Conservation (phyloP, 2,888 invertebrate species). For the Orthonevra nobilis region DNA sequence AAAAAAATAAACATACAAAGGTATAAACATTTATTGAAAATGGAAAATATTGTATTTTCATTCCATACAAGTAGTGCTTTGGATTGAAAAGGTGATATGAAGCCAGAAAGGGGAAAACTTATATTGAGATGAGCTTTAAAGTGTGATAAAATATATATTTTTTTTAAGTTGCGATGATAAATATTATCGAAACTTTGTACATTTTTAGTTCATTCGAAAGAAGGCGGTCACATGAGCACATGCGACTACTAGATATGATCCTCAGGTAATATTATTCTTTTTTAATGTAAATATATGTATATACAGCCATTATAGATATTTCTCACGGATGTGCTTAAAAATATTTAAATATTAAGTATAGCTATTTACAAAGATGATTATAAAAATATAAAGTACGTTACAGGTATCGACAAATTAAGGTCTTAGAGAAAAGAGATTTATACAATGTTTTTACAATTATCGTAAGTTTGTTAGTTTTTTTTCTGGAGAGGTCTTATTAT, state of each 20-base stretch:
- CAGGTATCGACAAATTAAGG: conserved; percentile 40
- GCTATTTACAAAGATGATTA: background rate
- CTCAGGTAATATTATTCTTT: too few relatives aligned
- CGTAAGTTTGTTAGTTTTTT: too few relatives aligned
- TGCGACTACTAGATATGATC: too few relatives aligned
- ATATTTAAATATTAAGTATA: too few relatives aligned
- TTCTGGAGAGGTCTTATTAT: too few relatives aligned
- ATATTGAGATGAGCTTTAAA: conserved; percentile 25
- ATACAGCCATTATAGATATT: conserved; percentile 16
- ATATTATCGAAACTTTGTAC: background rate
- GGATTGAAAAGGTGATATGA: too few relatives aligned
- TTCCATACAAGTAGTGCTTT: too few relatives aligned
- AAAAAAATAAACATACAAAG: background rate
- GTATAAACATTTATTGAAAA: too few relatives aligned
- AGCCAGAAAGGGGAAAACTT: too few relatives aligned
- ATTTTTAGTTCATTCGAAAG: background rate
- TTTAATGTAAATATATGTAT: too few relatives aligned
- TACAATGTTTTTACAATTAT: too few relatives aligned
- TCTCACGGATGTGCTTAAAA: conserved; percentile 17
- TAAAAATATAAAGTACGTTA: background rate
- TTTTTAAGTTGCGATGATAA: conserved; percentile 3
- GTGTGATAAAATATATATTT: conserved; percentile 27
- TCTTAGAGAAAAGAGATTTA: too few relatives aligned
- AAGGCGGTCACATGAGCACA: background rate
- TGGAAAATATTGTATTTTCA: conserved; percentile 34